These are phyloP conservation scores for Ischnura elegans DNA, from an alignment of 2,888 invertebrate genomes.

Conservation along the genomic window DNA sequence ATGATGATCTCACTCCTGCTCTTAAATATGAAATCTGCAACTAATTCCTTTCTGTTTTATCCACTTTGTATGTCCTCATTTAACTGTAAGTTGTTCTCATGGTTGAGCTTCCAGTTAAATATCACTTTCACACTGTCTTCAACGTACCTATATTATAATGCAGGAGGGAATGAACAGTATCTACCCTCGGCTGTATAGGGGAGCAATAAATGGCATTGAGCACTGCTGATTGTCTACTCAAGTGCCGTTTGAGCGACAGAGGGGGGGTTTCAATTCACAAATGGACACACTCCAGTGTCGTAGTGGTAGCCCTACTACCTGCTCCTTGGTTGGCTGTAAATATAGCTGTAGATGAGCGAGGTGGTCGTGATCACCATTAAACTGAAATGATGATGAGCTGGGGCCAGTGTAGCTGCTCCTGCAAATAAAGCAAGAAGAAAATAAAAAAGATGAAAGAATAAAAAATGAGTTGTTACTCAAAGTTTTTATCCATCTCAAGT, in stretches of 20 bases:
- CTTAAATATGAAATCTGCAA: background rate
- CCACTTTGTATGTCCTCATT: background rate
- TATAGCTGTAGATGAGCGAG: background rate
- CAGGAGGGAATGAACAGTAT: background rate
- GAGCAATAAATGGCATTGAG: constrained; percentile 33
- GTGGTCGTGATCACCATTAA: constrained; percentile 24
- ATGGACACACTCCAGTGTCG: background rate
- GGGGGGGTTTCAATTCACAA: background rate
- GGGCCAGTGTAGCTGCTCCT: constrained; percentile 33
- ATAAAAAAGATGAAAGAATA: background rate
- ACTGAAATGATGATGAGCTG: constrained; percentile 36
- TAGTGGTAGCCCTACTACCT: constrained; percentile 48
- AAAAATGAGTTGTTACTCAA: no score
- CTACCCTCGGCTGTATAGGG: constrained; percentile 13
- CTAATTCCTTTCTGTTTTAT: background rate
- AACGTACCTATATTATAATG: background rate
- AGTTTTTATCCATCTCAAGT: no score
- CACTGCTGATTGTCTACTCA: constrained; percentile 46
- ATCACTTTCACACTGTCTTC: background rate
- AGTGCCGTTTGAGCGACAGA: background rate
- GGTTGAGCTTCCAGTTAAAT: background rate
- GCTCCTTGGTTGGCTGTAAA: constrained; percentile 18
- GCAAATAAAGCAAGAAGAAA: background rate
- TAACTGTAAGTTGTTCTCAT: background rate
- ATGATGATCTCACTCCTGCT: background rate